A percentile compares a stretch with the other conserved stretches of the same genome.
phyloP scores from a whole-genome alignment of 2,113 vertebrate species.

The Ammodytes dubius region DNA sequence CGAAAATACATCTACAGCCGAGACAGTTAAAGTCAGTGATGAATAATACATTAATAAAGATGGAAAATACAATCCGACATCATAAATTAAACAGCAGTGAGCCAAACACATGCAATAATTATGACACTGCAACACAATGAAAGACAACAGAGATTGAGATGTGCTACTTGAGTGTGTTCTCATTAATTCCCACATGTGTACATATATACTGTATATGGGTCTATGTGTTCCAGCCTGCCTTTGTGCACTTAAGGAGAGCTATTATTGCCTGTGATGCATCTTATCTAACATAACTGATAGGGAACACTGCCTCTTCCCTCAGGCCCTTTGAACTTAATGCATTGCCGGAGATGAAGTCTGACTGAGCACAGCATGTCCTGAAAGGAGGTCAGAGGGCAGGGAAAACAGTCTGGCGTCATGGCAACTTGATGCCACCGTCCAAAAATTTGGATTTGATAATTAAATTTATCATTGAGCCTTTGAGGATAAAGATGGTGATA shows the following conservation, averaged over 20 bases:
- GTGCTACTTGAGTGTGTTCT: conserved; percentile 23
- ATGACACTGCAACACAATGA: conserved; percentile 58
- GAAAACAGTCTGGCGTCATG: conserved; percentile 82
- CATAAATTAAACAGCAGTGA: conserved; percentile 73
- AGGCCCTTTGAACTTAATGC: conserved; percentile 71
- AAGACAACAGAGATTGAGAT: conserved; percentile 43
- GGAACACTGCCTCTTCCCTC: conserved; percentile 48
- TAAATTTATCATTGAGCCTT: not conserved
- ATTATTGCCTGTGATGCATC: conserved; percentile 61
- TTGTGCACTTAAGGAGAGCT: conserved; percentile 45
- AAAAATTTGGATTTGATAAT: conserved; percentile 26
- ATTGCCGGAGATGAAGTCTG: conserved; percentile 71
- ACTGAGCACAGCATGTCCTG: conserved; percentile 76
- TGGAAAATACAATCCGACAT: conserved; percentile 60
- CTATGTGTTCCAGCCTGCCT: conserved; percentile 53
- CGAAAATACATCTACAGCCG: conserved; percentile 46
- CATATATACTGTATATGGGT: conserved; percentile 32
- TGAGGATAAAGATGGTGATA: not conserved
- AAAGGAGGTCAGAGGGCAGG: conserved; percentile 79
- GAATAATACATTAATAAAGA: conserved; percentile 77
- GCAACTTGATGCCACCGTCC: conserved; percentile 75
- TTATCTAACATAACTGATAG: conserved; percentile 70
- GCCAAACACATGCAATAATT: conserved; percentile 73
- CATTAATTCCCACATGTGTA: conserved; percentile 45
- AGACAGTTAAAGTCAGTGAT: conserved; percentile 68